Percentiles rank a stretch among this genome's conserved stretches.
Conservation (phyloP, 1,140 invertebrate species). For the Pissodes strobi region DNA sequence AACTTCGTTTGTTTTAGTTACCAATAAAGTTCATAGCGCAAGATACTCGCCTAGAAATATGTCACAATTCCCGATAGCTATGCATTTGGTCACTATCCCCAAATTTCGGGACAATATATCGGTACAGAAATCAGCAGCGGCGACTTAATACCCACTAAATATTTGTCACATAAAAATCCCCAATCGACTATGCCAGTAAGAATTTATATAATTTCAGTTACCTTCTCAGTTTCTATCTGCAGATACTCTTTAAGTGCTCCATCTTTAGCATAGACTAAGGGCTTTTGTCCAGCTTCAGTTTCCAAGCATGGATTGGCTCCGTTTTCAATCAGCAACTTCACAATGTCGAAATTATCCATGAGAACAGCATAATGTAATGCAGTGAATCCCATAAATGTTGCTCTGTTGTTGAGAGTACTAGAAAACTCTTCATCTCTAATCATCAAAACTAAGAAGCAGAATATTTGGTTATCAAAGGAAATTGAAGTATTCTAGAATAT, state of each 20-base stretch:
- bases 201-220: too few species aligned
- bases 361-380: slow-evolving; percentile 89
- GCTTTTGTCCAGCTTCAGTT: slow-evolving; percentile 78
- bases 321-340: slow-evolving; percentile 64
- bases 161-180: too few species aligned
- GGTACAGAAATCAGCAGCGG: too few species aligned
- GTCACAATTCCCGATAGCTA: too few species aligned
- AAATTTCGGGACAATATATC: too few species aligned
- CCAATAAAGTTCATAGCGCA: too few species aligned
- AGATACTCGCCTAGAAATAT: too few species aligned
- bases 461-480: background rate
- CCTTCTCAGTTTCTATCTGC: slow-evolving; percentile 43
- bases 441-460: slow-evolving; percentile 50
- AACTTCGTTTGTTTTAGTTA: too few species aligned
- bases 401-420: slow-evolving; percentile 71
- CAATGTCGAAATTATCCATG: slow-evolving; percentile 68
- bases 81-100: too few species aligned
- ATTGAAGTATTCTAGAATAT: background rate
- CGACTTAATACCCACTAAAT: too few species aligned
- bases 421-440: slow-evolving; percentile 65
- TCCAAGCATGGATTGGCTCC: slow-evolving; percentile 74
- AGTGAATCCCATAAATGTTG: slow-evolving; percentile 83
- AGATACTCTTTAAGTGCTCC: slow-evolving; percentile 52
- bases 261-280: slow-evolving; percentile 76
- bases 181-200: too few species aligned